phyloP scores from a whole-genome alignment of 2,113 vertebrate genomes.

The Cyphomyrus discorhynchus region DNA sequence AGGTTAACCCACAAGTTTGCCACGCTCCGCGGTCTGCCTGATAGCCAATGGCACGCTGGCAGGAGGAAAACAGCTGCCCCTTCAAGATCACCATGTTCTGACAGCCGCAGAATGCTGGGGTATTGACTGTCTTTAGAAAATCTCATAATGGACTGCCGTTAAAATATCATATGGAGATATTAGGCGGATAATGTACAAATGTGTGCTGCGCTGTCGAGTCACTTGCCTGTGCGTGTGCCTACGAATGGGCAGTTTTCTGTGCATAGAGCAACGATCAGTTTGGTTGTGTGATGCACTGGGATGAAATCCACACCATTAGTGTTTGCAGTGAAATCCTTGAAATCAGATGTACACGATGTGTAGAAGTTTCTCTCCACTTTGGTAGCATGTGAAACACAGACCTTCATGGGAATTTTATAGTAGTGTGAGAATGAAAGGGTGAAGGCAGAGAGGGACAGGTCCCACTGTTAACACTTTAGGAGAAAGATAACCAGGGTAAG shows the following conservation, averaged over 20 bases:
- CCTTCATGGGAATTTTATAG: not conserved
- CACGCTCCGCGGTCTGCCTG: not conserved
- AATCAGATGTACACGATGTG: not conserved
- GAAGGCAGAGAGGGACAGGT: constrained; percentile 13
- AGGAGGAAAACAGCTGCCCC: not conserved
- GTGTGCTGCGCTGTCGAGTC: not conserved
- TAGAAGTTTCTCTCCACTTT: not conserved
- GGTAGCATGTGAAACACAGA: not conserved
- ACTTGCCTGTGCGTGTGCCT: not conserved
- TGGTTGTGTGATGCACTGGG: not conserved
- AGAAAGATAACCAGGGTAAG: constrained; percentile 54
- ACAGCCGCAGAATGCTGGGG: not conserved
- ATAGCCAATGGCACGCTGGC: not conserved
- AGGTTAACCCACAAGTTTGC: not conserved
- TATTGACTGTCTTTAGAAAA: not conserved
- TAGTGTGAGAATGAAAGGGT: constrained; percentile 35
- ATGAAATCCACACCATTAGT: not conserved
- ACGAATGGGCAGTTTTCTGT: not conserved
- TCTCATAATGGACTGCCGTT: too few species aligned
- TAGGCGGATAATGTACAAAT: not conserved
- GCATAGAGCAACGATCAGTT: not conserved
- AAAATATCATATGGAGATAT: not conserved
- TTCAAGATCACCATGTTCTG: not conserved
- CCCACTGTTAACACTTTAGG: constrained; percentile 23
- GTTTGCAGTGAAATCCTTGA: not conserved